Base-by-base conservation (phyloP, 1,140 invertebrate species). In the Tetramorium simillimum region DNA sequence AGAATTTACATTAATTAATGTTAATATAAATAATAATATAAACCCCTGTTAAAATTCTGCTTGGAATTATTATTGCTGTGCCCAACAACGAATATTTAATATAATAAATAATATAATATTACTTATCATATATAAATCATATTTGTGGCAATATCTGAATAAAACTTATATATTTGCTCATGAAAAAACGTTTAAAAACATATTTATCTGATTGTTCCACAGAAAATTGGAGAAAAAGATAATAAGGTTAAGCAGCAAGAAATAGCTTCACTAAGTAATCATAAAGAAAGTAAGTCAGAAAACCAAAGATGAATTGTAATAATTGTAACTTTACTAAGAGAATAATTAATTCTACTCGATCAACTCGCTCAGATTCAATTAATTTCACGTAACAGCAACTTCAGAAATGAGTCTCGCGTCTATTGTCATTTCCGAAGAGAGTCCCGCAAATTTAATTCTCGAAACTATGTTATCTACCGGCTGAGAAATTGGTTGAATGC, bases 371-470 rank as follows among this genome's bases (percentile, higher is more conserved):
- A 46, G 60, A 58, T 81, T 81, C 65, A 18, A 81, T 81, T 70
- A 81, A 81, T 81, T 70, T 70, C 3, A 56, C 78, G 18, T 70
- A 40, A 70, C 65, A 70, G 63, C 33, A 67, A 70, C 65, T 81
- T 70, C 49, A 81, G 65, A 81, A 81, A 58, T 56, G 33, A 21
- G 21, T 81, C 78, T 58, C 33, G 33, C 65, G 33, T 70, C 49
- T 81, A 70, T 81, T 56, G 51, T 70, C 49, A 58, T 58, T 56
- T 81, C 49, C 37, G 18, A 56, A 53, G 21, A 69, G 6, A 69
- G 37, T 56, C 21, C 33, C 37, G 63, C 63, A 43, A 81, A 81
- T 81, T 81, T 81, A 46, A 81, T 81, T 81, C 78, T 56, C 33
- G 33, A 70, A 56, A 81, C 28, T 81, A n/a, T 46, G 10, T 81